Evolutionary conservation across 1,140 invertebrate species (phyloP).

Genomic region (Caenorhabditis latens): DNA sequence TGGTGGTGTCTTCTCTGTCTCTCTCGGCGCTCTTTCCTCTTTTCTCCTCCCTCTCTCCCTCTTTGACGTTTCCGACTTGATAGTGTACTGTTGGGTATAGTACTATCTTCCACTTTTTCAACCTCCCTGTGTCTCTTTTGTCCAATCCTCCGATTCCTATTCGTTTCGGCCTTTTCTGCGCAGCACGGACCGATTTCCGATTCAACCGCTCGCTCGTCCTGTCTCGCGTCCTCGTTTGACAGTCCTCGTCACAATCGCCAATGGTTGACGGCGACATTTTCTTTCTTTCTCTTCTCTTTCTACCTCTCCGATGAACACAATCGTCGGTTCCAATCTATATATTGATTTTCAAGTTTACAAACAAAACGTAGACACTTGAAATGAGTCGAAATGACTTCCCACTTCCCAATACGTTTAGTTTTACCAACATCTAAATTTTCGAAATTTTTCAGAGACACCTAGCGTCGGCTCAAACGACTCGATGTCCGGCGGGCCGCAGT

Average conservation of each 20-base stretch:
- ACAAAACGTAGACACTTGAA: not conserved
- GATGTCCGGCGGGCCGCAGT: slow-evolving; percentile 49
- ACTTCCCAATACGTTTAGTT: no score
- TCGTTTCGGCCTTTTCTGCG: not conserved
- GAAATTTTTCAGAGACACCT: not conserved
- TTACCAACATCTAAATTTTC: not conserved
- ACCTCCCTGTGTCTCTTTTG: not conserved
- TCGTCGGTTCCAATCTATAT: slow-evolving; percentile 22
- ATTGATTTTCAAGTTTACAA: slow-evolving; percentile 24
- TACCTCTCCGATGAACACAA: not conserved
- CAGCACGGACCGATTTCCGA: slow-evolving; percentile 33
- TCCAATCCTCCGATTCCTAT: no score
- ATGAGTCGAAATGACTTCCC: no score
- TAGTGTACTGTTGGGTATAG: slow-evolving; percentile 32
- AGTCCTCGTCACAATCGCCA: slow-evolving; percentile 9
- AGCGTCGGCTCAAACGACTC: slow-evolving; percentile 48
- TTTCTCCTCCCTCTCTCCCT: not conserved
- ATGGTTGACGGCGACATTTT: not conserved
- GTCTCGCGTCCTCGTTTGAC: slow-evolving; percentile 17
- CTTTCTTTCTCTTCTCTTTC: not conserved
- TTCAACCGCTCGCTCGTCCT: slow-evolving; percentile 12
- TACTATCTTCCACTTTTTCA: slow-evolving; percentile 31
- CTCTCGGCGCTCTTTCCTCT: not conserved
- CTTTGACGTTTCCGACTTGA: not conserved
- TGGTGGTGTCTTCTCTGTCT: not conserved